Evolutionary conservation across 2,888 invertebrate genomes (phyloP).

Genomic region (Chymomyza procnemis): DNA sequence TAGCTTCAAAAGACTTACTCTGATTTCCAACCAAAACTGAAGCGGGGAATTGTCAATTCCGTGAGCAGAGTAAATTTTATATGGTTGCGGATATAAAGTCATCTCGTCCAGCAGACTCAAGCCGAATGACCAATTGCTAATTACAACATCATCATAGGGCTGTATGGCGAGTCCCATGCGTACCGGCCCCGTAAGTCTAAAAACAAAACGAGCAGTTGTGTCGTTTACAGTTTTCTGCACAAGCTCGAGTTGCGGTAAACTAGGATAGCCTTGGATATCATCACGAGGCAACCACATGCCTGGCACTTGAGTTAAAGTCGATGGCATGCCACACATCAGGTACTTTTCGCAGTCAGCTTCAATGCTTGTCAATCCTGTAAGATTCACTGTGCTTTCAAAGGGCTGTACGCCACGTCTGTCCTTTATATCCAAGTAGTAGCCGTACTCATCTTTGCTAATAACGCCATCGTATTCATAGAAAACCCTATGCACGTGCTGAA

Average conservation of each 20-base stretch:
- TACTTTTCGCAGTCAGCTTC: slow-evolving; percentile 46
- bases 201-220: slow-evolving; percentile 50
- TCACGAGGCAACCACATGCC: slow-evolving; percentile 57
- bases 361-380: slow-evolving; percentile 48
- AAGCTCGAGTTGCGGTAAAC: slow-evolving; percentile 48
- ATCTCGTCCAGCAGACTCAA: slow-evolving; percentile 43
- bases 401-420: slow-evolving; percentile 72
- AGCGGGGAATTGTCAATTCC: slow-evolving; percentile 56
- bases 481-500: slow-evolving; percentile 78
- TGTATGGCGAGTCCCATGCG: slow-evolving; percentile 66
- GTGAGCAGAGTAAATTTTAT: slow-evolving; percentile 57
- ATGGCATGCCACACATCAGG: slow-evolving; percentile 71
- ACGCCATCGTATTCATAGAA: slow-evolving; percentile 76
- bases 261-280: slow-evolving; percentile 42
- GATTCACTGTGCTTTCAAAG: slow-evolving; percentile 38
- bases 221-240: slow-evolving; percentile 44
- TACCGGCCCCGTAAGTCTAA: slow-evolving; percentile 57
- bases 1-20: too few species aligned
- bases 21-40: slow-evolving; percentile 36
- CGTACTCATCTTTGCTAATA: slow-evolving; percentile 77
- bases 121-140: slow-evolving; percentile 66
- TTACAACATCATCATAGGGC: slow-evolving; percentile 52
- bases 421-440: slow-evolving; percentile 78
- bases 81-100: slow-evolving; percentile 48
- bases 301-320: slow-evolving; percentile 30